Evolutionary conservation across 2,797 vertebrate genomes (phyloP).

Genomic region (Anguilla marmorata): DNA sequence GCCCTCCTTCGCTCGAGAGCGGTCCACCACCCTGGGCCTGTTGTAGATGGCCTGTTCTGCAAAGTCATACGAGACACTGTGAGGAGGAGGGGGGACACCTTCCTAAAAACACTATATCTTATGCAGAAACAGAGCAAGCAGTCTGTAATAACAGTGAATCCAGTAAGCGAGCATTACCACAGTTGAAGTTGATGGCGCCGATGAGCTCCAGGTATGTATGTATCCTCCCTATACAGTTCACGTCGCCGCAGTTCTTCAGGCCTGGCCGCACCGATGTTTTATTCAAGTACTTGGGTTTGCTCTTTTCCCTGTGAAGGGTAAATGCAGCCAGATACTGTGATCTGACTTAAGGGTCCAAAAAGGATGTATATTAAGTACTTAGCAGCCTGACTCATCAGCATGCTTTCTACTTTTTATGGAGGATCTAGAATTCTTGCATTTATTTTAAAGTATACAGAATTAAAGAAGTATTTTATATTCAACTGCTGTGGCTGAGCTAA

Average conservation of each 20-base stretch:
- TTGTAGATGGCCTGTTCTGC: slow-evolving; percentile 94
- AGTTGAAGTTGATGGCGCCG: slow-evolving; percentile 96
- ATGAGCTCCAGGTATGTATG: slow-evolving; percentile 96
- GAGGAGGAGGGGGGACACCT: background rate
- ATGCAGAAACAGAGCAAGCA: background rate
- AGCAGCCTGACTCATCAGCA: background rate
- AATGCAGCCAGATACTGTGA: background rate
- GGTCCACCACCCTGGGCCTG: slow-evolving; percentile 82
- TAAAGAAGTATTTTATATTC: background rate
- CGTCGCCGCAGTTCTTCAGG: slow-evolving; percentile 96
- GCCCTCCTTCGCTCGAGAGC: slow-evolving; percentile 78
- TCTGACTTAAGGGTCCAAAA: background rate
- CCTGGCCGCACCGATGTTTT: slow-evolving; percentile 97
- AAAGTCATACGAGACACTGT: background rate
- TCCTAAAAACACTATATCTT: background rate
- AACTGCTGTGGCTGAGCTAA: background rate
- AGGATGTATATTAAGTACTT: background rate
- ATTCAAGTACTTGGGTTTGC: slow-evolving; percentile 93
- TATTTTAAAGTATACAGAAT: background rate
- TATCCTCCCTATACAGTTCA: slow-evolving; percentile 97
- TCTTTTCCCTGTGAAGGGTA: slow-evolving; percentile 75
- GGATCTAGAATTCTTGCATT: background rate
- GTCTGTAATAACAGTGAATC: background rate
- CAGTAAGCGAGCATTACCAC: slow-evolving; percentile 74
- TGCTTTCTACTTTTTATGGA: background rate